Percentiles rank a stretch among this genome's conserved stretches.
These are phyloP conservation scores for Huso huso DNA, from an alignment of 2,797 vertebrate genomes.

Conservation along the genomic window DNA sequence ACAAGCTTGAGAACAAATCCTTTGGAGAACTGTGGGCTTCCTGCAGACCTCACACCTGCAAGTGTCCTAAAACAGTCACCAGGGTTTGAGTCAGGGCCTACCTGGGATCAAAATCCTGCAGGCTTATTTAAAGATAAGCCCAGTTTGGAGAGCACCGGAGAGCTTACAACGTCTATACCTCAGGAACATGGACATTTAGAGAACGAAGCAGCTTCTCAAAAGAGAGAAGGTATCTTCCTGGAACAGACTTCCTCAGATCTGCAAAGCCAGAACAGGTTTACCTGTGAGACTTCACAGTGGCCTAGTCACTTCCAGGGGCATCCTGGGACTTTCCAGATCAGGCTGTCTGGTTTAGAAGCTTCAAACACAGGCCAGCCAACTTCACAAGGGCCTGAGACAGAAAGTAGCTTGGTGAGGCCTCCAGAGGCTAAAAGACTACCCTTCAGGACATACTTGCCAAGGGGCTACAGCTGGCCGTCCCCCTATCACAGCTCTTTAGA, in stretches of 20 bases:
- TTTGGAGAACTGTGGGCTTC: constrained; percentile 30
- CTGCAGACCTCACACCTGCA: not conserved
- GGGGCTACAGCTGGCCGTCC: constrained; percentile 67
- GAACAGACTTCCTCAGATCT: constrained; percentile 48
- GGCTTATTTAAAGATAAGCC: constrained; percentile 24
- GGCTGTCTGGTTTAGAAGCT: constrained; percentile 43
- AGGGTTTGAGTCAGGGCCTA: constrained; percentile 32
- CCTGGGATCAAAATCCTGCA: not conserved
- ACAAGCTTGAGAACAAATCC: constrained; percentile 33
- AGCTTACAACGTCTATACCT: constrained; percentile 34
- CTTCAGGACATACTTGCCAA: constrained; percentile 51
- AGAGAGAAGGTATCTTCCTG: constrained; percentile 19
- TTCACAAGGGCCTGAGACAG: constrained; percentile 34
- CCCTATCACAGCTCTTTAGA: constrained; percentile 47
- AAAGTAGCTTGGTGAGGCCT: constrained; percentile 38
- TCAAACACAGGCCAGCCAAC: constrained; percentile 26
- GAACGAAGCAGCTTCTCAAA: constrained; percentile 27
- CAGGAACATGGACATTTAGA: constrained; percentile 23
- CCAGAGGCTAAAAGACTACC: constrained; percentile 46
- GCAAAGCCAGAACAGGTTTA: constrained; percentile 52
- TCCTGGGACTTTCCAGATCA: constrained; percentile 48
- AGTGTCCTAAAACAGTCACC: constrained; percentile 18
- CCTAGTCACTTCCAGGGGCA: constrained; percentile 51
- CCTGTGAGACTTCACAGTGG: constrained; percentile 47
- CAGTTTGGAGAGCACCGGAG: constrained; percentile 44